Base-by-base conservation (phyloP, 1,140 invertebrate genomes). In the Drosophila paulistorum region DNA sequence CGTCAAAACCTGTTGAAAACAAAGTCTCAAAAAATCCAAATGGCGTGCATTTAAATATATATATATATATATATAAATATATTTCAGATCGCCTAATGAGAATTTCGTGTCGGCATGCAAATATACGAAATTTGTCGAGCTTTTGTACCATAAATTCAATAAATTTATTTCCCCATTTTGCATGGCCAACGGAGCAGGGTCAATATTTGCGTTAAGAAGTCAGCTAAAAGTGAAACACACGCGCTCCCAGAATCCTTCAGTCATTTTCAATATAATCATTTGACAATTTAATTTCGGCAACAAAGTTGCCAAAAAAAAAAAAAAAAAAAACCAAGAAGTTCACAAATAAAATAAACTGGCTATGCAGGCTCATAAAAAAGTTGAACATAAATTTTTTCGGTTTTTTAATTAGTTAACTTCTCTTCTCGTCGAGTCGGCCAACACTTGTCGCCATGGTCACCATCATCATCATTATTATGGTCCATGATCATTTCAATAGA, bases 71-170 rank as follows among this genome's bases (percentile, higher is more conserved):
- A 14, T 59, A 61, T 33, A 17, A 17, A 65, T 71, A 72, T 59
- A 48, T 77, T 69, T 65, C 57, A 70, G 71, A 64, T 71, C 82
- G 68, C 73, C 83, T 87, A 87, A 87, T 87, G 83, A 89, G 67
- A 89, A 89, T 74, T 89, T 87, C 84, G 77, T 87, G 84, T 87
- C 89, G 73, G 77, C 75, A 87, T 82, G 82, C 81, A 86, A 85
- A 85, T 85, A 59, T 59, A 59, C 57, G 35, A 39, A 26, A 59
- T 37, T 59, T 59, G 14, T 35, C 5, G 54, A 58, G 65, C 57
- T 51, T 69, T 33, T 71, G 55, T 71, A 76, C 79, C 84, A 89
- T 87, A 87, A 87, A 87, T 87, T 87, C 83, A 89, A 89, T 83
- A 73, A 87, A 72, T 87, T 87, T 87, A 89, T 87, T 77, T 79